Percentiles rank a stretch among this genome's conserved stretches.
These are phyloP conservation scores for Camarhynchus parvulus DNA, from an alignment of 2,113 vertebrate genomes.

Conservation along the genomic window DNA sequence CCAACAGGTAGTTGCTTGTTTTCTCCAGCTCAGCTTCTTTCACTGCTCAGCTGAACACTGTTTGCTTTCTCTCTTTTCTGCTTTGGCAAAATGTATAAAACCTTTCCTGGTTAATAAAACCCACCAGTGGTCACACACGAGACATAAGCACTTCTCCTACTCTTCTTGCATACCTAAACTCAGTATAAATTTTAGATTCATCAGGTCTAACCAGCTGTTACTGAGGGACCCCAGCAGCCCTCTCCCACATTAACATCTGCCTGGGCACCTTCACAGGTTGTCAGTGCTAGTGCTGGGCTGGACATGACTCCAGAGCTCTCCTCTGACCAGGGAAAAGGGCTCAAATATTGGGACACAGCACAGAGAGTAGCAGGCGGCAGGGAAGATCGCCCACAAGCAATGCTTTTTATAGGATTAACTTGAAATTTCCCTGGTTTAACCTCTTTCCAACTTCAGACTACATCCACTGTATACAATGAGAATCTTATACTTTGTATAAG, in stretches of 20 bases:
- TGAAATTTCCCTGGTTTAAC: not conserved
- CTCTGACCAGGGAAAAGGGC: not conserved
- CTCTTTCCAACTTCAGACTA: not conserved
- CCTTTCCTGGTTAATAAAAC: not conserved
- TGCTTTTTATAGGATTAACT: not conserved
- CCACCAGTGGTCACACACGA: not conserved
- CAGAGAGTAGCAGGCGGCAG: not conserved
- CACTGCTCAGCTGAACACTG: not conserved
- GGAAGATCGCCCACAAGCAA: not conserved
- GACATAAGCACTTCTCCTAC: not conserved
- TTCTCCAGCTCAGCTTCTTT: not conserved
- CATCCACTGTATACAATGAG: not conserved
- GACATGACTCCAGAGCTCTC: not conserved
- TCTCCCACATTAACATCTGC: not conserved
- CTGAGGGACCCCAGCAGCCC: not conserved
- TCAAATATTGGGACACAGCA: not conserved
- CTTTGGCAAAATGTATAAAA: not conserved
- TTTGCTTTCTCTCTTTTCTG: not conserved
- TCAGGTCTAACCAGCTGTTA: not conserved
- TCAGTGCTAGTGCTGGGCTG: not conserved
- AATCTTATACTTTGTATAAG: not conserved
- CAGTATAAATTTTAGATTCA: not conserved
- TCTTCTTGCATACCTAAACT: not conserved
- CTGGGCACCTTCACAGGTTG: not conserved
- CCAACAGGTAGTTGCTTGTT: fast-evolving